Conservation (phyloP, 1,140 invertebrate genomes). For the Papilio machaon region DNA sequence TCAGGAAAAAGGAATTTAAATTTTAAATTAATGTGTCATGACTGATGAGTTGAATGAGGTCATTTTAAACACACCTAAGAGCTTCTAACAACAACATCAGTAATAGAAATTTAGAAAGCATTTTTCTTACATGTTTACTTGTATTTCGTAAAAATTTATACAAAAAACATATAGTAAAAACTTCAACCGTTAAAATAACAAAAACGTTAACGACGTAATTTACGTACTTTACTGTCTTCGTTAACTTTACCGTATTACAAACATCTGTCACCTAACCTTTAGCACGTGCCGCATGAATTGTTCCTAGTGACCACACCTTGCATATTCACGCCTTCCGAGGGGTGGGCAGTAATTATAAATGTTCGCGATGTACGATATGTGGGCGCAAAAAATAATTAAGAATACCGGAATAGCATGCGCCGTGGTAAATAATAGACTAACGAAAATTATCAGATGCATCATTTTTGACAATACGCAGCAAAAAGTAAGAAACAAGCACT, state of each 20-base stretch:
- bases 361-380: conserved; percentile 45
- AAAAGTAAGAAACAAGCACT: neutral
- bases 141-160: too few relatives aligned
- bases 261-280: conserved; percentile 71
- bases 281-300: conserved; percentile 46
- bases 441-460: neutral
- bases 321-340: conserved; percentile 34
- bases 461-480: neutral
- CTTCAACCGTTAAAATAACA: neutral
- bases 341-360: conserved; percentile 46
- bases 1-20: too few relatives aligned
- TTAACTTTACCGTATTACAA: conserved; percentile 53
- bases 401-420: conserved; percentile 4
- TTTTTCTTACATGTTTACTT: too few relatives aligned
- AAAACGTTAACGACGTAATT: conserved; percentile 39
- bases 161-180: neutral
- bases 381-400: conserved; percentile 60
- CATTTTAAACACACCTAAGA: too few relatives aligned
- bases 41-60: too few relatives aligned
- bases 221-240: conserved; percentile 9
- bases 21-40: too few relatives aligned
- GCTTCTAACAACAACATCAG: too few relatives aligned
- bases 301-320: conserved; percentile 48
- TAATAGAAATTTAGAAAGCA: too few relatives aligned
- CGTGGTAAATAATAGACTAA: neutral